These are phyloP conservation scores for Diprion similis DNA, from an alignment of 1,140 invertebrate genomes.

Conservation along the genomic window DNA sequence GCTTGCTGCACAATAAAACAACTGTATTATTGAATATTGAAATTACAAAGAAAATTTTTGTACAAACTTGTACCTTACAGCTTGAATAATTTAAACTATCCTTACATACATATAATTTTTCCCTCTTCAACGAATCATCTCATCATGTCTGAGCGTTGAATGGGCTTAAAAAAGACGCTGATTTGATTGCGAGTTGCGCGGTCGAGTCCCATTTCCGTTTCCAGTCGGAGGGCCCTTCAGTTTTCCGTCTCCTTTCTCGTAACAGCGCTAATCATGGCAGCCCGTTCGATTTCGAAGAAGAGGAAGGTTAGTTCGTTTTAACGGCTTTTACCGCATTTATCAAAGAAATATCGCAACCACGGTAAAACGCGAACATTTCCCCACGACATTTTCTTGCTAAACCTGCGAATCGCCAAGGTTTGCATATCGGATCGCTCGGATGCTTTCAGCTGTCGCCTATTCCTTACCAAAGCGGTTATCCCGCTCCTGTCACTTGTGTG, in stretches of 20 bases:
- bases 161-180: background rate
- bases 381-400: constrained; percentile 33
- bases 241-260: constrained; percentile 28
- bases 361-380: constrained; percentile 14
- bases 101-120: too few relatives aligned
- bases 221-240: constrained; percentile 17
- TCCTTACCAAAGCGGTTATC: constrained; percentile 15
- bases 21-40: too few relatives aligned
- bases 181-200: background rate
- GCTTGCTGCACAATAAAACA: too few relatives aligned
- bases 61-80: too few relatives aligned
- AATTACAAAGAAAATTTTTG: too few relatives aligned
- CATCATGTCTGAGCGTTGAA: too few relatives aligned
- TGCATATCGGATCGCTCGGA: constrained; percentile 41
- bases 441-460: constrained; percentile 27
- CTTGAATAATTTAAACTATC: too few relatives aligned
- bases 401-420: background rate
- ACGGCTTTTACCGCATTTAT: constrained; percentile 15
- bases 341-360: constrained; percentile 37
- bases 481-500: too few relatives aligned
- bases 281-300: constrained; percentile 56
- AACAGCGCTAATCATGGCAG: constrained; percentile 45
- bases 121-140: too few relatives aligned
- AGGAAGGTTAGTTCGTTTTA: constrained; percentile 51
- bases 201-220: constrained; percentile 8